phyloP scores from a whole-genome alignment of 2,888 invertebrate genomes.

The Mactromeris polynyma region DNA sequence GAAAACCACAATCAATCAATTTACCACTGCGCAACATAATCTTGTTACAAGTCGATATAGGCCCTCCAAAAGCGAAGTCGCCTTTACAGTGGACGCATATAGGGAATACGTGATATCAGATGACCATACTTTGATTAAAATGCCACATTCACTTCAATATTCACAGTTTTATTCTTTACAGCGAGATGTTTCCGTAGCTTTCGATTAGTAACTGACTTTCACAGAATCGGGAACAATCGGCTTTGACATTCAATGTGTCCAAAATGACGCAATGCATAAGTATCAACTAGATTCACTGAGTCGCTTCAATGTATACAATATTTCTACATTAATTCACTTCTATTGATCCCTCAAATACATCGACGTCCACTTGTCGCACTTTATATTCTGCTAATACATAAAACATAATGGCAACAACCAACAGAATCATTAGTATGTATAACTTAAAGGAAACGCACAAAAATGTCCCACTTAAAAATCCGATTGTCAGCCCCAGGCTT shows the following conservation, averaged over 20 bases:
- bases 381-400: conserved; percentile 86
- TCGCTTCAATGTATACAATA: neutral
- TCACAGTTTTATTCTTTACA: neutral
- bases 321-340: conserved; percentile 52
- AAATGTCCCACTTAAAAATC: conserved; percentile 83
- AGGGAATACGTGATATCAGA: neutral
- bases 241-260: neutral
- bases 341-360: conserved; percentile 60
- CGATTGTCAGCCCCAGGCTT: conserved; percentile 84
- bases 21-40: neutral
- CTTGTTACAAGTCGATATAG: neutral
- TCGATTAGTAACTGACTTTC: neutral
- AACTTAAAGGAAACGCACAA: conserved; percentile 83
- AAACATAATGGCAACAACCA: conserved; percentile 85
- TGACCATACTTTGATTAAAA: neutral
- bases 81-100: neutral
- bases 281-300: neutral
- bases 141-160: neutral
- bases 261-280: conserved; percentile 12
- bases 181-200: neutral
- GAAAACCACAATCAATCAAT: neutral
- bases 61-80: neutral
- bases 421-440: conserved; percentile 84
- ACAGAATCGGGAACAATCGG: neutral
- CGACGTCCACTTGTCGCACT: conserved; percentile 79